phyloP scores from a whole-genome alignment of 2,888 invertebrate species.

The Nomada flava region DNA sequence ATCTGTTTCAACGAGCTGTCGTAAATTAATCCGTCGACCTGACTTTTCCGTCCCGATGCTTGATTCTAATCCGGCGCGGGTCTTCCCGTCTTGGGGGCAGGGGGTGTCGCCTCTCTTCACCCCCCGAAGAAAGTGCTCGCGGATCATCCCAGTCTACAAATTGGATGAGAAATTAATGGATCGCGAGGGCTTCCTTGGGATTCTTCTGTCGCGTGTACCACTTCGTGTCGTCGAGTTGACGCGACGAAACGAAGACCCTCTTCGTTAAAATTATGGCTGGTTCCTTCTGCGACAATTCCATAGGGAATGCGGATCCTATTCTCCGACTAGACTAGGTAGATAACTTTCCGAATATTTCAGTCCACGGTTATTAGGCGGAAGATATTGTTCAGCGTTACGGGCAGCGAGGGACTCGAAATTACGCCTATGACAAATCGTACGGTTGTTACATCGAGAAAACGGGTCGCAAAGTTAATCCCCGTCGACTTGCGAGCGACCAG shows the following conservation, averaged over 20 bases:
- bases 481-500: too few relatives aligned
- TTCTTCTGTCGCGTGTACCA: conserved; percentile 23
- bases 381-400: conserved; percentile 47
- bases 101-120: conserved; percentile 34
- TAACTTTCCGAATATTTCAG: conserved; percentile 48
- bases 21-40: conserved; percentile 72
- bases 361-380: background rate
- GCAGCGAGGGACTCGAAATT: conserved; percentile 41
- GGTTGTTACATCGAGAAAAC: background rate
- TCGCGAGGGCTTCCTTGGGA: conserved; percentile 38
- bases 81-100: conserved; percentile 58
- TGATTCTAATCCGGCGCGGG: conserved; percentile 73
- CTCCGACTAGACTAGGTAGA: too few relatives aligned
- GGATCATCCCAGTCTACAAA: conserved; percentile 61
- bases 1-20: conserved; percentile 71
- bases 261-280: background rate
- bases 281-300: too few relatives aligned
- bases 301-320: too few relatives aligned
- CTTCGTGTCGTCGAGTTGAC: background rate
- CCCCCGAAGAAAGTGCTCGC: conserved; percentile 34
- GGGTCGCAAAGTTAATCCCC: conserved; percentile 23
- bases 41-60: conserved; percentile 70
- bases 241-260: background rate
- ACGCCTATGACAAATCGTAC: conserved; percentile 32
- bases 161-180: conserved; percentile 71